Conservation (phyloP, 2,113 vertebrate genomes). For the Gymnorhina tibicen region DNA sequence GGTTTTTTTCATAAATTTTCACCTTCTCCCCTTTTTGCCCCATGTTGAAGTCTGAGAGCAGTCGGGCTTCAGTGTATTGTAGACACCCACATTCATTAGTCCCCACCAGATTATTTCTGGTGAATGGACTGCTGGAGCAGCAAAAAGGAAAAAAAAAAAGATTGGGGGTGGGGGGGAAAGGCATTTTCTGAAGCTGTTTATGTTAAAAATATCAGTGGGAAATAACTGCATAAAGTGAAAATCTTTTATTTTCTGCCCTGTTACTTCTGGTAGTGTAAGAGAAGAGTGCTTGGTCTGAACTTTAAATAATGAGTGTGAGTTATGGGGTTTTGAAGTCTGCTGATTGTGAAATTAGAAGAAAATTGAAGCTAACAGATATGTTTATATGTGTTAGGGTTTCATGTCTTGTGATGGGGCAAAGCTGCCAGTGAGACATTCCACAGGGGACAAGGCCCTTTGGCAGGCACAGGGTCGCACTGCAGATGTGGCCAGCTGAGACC, state of each 20-base stretch:
- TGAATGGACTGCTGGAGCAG: not conserved
- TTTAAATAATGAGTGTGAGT: not conserved
- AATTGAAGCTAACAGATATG: not conserved
- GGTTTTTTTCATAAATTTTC: not conserved
- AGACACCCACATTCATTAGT: rapidly evolving
- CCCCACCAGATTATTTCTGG: not conserved
- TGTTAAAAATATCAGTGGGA: not conserved
- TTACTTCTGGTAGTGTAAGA: not conserved
- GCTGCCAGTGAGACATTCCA: not conserved
- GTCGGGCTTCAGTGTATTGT: not conserved
- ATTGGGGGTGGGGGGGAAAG: rapidly evolving
- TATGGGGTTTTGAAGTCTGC: not conserved
- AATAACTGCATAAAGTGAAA: not conserved
- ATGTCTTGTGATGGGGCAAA: rapidly evolving
- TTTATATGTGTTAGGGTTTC: not conserved
- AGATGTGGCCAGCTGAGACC: not conserved
- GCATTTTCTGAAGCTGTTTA: not conserved
- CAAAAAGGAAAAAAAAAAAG: not conserved
- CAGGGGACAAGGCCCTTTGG: not conserved
- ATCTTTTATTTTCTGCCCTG: not conserved
- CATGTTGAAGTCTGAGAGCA: rapidly evolving
- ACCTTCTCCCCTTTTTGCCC: not conserved
- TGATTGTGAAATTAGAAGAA: not conserved
- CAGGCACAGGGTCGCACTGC: not conserved
- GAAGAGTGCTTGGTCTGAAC: not conserved